A percentile compares a stretch with the other conserved stretches of the same genome.
phyloP scores from a whole-genome alignment of 2,888 invertebrate genomes.

The Erannis defoliaria region DNA sequence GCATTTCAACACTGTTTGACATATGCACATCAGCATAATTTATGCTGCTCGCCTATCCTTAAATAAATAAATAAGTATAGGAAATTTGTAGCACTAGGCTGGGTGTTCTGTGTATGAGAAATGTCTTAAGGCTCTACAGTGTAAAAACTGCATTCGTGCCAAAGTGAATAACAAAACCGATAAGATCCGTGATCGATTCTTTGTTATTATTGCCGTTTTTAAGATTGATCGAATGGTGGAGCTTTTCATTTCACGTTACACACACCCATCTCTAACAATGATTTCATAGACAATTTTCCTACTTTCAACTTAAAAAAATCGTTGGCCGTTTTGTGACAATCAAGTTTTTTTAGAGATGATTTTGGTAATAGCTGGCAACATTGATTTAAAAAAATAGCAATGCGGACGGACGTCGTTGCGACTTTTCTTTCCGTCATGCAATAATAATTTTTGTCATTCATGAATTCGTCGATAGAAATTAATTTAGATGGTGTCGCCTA shows the following conservation, averaged over 20 bases:
- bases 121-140: no score
- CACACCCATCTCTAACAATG: background rate
- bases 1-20: no score
- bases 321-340: background rate
- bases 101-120: no score
- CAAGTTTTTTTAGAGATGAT: background rate
- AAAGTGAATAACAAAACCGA: no score
- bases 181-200: no score
- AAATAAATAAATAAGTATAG: no score
- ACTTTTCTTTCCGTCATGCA: slow-evolving; percentile 86
- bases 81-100: no score
- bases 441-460: slow-evolving; percentile 86
- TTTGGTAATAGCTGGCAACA: slow-evolving; percentile 63
- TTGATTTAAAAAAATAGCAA: slow-evolving; percentile 66
- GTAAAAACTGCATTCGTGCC: no score
- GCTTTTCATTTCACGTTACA: background rate
- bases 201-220: no score
- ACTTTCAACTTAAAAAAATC: slow-evolving; percentile 6
- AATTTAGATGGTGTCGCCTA: slow-evolving; percentile 79
- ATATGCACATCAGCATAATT: no score
- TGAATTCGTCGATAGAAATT: slow-evolving; percentile 82
- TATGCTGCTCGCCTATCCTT: no score
- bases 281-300: background rate
- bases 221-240: no score
- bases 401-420: slow-evolving; percentile 84